Evolutionary conservation across 2,888 invertebrate genomes (phyloP).

Genomic region (Pseudoips prasinana): DNA sequence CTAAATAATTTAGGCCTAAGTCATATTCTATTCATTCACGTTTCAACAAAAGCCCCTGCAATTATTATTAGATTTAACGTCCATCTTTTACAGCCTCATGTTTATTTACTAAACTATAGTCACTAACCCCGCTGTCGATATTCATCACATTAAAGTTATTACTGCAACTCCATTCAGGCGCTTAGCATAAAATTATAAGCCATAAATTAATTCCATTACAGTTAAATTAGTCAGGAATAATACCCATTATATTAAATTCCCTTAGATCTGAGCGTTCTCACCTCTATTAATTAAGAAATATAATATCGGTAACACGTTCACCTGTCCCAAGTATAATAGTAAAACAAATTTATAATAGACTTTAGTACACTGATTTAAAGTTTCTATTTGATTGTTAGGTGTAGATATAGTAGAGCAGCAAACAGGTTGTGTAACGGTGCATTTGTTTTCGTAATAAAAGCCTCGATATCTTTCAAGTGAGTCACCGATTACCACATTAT

Average conservation of each 20-base stretch:
- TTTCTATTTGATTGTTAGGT: slow-evolving; percentile 26
- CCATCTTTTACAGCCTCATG: no score
- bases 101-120: slow-evolving; percentile 23
- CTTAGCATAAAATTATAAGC: slow-evolving; percentile 17
- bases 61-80: no score
- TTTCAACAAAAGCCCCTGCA: no score
- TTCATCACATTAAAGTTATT: slow-evolving; percentile 11
- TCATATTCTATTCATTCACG: no score
- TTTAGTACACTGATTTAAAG: slow-evolving; percentile 30
- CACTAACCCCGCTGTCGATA: slow-evolving; percentile 25
- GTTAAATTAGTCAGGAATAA: slow-evolving; percentile 30
- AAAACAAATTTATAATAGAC: slow-evolving; percentile 15
- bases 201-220: slow-evolving; percentile 19
- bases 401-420: slow-evolving; percentile 38
- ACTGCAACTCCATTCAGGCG: background rate
- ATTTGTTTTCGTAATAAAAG: slow-evolving; percentile 71
- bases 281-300: slow-evolving; percentile 64
- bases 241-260: slow-evolving; percentile 40
- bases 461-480: slow-evolving; percentile 58
- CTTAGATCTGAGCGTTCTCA: slow-evolving; percentile 40
- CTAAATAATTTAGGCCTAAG: no score
- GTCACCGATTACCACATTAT: slow-evolving; percentile 70
- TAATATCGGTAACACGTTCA: slow-evolving; percentile 62
- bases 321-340: slow-evolving; percentile 47
- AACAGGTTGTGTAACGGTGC: slow-evolving; percentile 61